Base-by-base conservation (phyloP, 2,113 vertebrate species). In the Colaptes auratus region DNA sequence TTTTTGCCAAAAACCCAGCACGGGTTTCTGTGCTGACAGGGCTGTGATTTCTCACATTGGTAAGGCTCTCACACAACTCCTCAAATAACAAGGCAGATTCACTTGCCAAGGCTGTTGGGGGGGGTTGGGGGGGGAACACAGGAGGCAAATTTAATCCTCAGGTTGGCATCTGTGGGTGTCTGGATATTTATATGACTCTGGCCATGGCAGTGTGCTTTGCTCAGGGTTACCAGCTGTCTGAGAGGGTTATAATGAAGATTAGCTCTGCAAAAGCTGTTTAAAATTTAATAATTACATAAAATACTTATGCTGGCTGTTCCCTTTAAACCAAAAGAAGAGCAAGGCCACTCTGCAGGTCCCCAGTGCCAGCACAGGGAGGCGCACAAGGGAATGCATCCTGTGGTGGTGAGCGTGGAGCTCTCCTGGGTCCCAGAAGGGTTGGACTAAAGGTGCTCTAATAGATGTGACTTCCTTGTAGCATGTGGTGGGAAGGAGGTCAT, bases 221-320 rank as follows among this genome's bases (percentile, higher is more conserved):
- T 79, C 74, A 84, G 91, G 84, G 89, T 87, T 94, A 87, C 84
- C 95, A 91, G 89, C 94, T 93, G 91, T 94, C 81, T 1, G 0
- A 50, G 77, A 92, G 53, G 48, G 91, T 87, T 94, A 58, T 82
- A 82, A 94, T 81, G 80, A 91, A 93, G 93, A 94, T 91, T 88
- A 96, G 81, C 86, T 95, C 82, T 31, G 60, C 4, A 10, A 79
- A 94, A 89, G 75, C 78, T 1, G 0, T 91, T 94, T 95, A 80
- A 94, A 94, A 90, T 80, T 88, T 96, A 87, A 89, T 93, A 95
- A 87, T 89, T 89, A 50, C 52, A 64, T 84, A 73, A 94, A 93
- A 90, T 92, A 79, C 73, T 92, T 93, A 90, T 1, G 19, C 52
- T 82, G 36, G 28, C 30, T 0, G 0, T 78, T 93, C 19, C 15